These are phyloP conservation scores for Corythaeola cristata DNA, from an alignment of 2,113 vertebrate species.

Conservation along the genomic window DNA sequence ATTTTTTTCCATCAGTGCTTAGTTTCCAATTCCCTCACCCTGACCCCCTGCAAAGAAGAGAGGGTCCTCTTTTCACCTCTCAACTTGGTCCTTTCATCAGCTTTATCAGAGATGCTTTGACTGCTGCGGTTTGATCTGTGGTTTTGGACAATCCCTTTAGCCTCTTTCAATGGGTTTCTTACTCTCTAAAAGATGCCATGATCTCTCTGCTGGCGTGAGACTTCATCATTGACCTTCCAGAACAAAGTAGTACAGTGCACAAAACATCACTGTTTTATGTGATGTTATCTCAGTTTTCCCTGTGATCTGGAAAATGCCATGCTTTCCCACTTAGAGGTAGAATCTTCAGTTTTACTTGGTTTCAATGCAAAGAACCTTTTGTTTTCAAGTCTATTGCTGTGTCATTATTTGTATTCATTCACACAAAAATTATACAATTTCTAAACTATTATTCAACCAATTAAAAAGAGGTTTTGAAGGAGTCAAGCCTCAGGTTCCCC, in stretches of 20 bases:
- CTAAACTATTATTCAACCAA: neutral
- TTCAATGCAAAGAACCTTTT: neutral
- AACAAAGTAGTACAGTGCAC: neutral
- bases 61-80: slow-evolving; percentile 11
- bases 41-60: neutral
- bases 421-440: neutral
- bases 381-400: neutral
- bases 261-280: neutral
- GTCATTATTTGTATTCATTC: neutral
- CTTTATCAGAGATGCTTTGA: neutral
- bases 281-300: neutral
- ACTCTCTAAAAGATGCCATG: fast-evolving
- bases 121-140: neutral
- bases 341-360: neutral
- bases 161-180: neutral
- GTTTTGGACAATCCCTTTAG: neutral
- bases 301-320: neutral
- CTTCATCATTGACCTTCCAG: neutral
- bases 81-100: neutral
- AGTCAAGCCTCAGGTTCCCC: neutral
- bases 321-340: neutral
- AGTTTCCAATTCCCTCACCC: slow-evolving; percentile 32
- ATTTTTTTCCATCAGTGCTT: slow-evolving; percentile 27
- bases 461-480: neutral
- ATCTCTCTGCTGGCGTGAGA: neutral